These are phyloP conservation scores for Sisor rabdophorus DNA, from an alignment of 2,113 vertebrate species.

Conservation along the genomic window DNA sequence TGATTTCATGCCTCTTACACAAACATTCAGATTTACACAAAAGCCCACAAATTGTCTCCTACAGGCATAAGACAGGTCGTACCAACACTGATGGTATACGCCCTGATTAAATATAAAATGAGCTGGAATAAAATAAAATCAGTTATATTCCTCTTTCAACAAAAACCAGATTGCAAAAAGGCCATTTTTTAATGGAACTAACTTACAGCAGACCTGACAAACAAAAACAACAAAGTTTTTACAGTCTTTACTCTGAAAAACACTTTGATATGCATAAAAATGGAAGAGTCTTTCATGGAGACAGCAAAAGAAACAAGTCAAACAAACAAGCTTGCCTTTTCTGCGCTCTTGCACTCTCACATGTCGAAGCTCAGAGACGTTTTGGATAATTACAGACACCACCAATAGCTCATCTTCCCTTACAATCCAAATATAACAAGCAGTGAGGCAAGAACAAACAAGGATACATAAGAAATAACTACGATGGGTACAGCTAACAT, in stretches of 20 bases:
- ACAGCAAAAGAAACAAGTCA: constrained; percentile 54
- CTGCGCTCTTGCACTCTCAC: constrained; percentile 67
- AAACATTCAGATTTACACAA: constrained; percentile 4
- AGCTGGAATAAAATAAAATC: not conserved
- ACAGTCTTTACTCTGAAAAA: constrained; percentile 10
- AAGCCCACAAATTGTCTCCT: not conserved
- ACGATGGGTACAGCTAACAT: constrained; percentile 64
- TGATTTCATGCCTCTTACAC: constrained; percentile 22
- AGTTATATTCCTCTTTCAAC: not conserved
- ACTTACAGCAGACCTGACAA: not conserved
- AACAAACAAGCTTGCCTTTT: constrained; percentile 51
- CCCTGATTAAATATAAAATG: not conserved
- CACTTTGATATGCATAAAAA: constrained; percentile 70
- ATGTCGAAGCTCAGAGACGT: constrained; percentile 61
- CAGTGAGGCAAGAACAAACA: constrained; percentile 61
- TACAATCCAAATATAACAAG: constrained; percentile 54
- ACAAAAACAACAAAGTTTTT: constrained; percentile 19
- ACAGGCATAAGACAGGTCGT: not conserved
- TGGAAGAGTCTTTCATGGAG: constrained; percentile 57
- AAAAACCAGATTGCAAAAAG: not conserved
- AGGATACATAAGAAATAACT: constrained; percentile 60
- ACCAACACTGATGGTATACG: not conserved
- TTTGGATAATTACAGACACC: constrained; percentile 79
- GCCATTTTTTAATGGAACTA: not conserved
- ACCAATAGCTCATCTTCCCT: constrained; percentile 52